Evolutionary conservation across 2,113 vertebrate genomes (phyloP).

Genomic region (Narcine bancroftii): DNA sequence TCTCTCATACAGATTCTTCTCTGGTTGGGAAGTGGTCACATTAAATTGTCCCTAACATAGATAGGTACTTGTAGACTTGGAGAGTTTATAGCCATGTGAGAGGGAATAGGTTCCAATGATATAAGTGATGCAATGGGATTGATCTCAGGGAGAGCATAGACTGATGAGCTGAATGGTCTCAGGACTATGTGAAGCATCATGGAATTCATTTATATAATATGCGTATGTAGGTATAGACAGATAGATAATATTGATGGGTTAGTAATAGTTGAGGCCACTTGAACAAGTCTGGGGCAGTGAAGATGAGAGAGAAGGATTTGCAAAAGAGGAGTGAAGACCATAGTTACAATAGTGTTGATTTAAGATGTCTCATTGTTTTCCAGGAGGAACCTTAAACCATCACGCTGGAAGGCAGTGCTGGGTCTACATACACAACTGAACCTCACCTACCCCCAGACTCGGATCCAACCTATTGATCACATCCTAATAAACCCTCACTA

Average conservation of each 20-base stretch:
- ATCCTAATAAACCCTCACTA: conserved; percentile 74
- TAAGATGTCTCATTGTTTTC: conserved; percentile 38
- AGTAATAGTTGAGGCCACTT: not conserved
- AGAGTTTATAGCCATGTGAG: no score
- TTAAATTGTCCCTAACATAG: no score
- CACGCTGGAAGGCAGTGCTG: conserved; percentile 63
- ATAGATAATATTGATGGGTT: not conserved
- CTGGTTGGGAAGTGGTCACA: no score
- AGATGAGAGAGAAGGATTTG: not conserved
- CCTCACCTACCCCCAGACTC: conserved; percentile 46
- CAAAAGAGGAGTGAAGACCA: not conserved
- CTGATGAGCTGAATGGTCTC: no score
- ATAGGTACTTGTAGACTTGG: no score
- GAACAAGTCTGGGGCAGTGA: not conserved
- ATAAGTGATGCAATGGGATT: no score
- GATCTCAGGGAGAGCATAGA: no score
- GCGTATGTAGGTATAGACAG: no score
- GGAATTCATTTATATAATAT: not conserved
- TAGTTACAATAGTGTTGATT: not conserved
- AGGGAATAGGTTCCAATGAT: no score
- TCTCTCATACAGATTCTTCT: no score
- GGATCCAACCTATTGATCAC: conserved; percentile 53
- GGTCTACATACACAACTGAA: conserved; percentile 62
- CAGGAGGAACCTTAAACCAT: conserved; percentile 68
- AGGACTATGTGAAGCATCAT: no score